Percentiles rank a stretch among this genome's conserved stretches.
Conservation (phyloP, 2,113 vertebrate species). For the Rissa tridactyla region DNA sequence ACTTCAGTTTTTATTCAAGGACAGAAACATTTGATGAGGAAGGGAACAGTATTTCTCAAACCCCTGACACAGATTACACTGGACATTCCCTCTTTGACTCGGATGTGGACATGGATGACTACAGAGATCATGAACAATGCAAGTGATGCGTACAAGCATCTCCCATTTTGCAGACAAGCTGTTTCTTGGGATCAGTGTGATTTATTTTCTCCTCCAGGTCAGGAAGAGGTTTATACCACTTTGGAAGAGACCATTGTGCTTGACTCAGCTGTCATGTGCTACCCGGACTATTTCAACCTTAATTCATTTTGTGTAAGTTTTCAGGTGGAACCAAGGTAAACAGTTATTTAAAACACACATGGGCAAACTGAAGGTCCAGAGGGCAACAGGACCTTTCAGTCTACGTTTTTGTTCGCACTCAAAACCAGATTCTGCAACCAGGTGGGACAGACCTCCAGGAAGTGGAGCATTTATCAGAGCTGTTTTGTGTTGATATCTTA, state of each 20-base stretch:
- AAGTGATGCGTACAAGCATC: constrained; percentile 70
- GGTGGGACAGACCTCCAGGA: neutral
- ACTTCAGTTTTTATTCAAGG: constrained; percentile 91
- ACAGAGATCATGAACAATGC: constrained; percentile 84
- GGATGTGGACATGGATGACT: constrained; percentile 90
- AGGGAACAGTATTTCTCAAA: constrained; percentile 82
- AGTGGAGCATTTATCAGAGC: neutral
- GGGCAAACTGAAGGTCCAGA: neutral
- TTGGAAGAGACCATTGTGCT: constrained; percentile 25
- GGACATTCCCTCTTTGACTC: constrained; percentile 94
- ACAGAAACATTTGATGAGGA: constrained; percentile 93
- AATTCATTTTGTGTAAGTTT: constrained; percentile 66
- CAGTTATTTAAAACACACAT: neutral
- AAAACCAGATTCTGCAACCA: constrained; percentile 9
- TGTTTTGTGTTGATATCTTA: neutral
- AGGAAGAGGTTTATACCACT: neutral
- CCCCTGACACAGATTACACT: constrained; percentile 88
- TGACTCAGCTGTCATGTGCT: constrained; percentile 38
- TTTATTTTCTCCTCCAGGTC: constrained; percentile 24
- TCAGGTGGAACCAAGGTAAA: constrained; percentile 56
- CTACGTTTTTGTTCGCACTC: constrained; percentile 33
- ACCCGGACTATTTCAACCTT: constrained; percentile 55
- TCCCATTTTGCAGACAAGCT: constrained; percentile 2
- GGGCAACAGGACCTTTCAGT: constrained; percentile 33
- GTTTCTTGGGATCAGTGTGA: constrained; percentile 13